Conservation (phyloP, 2,888 invertebrate genomes). For the Cerastis leucographa region DNA sequence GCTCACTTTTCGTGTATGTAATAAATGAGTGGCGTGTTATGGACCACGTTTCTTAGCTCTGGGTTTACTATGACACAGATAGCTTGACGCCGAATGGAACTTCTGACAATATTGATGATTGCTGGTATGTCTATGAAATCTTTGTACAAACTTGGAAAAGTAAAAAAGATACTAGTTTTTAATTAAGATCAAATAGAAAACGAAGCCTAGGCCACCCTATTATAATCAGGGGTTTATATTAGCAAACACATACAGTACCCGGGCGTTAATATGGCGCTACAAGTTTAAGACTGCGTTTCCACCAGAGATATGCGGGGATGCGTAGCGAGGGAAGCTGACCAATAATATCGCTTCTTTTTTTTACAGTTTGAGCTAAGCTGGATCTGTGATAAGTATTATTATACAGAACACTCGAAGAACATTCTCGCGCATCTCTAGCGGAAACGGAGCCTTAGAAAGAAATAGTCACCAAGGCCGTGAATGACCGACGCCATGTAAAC, state of each 20-base stretch:
- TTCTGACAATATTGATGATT: constrained; percentile 4
- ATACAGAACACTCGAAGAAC: not conserved
- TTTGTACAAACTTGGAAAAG: not conserved
- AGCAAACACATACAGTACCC: constrained; percentile 11
- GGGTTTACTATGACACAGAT: not conserved
- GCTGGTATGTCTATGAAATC: not conserved
- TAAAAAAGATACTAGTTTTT: not conserved
- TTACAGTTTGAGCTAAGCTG: not conserved
- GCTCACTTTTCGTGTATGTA: not conserved
- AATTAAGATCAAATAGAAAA: constrained; percentile 21
- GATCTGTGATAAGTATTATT: not conserved
- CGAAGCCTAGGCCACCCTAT: constrained; percentile 33
- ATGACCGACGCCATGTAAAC: not conserved
- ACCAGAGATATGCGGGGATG: not conserved
- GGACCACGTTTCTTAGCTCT: not conserved
- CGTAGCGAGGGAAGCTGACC: not conserved
- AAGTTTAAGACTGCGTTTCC: not conserved
- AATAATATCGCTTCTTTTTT: not conserved
- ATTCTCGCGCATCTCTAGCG: not conserved
- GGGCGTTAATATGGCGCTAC: not conserved
- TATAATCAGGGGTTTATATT: constrained; percentile 31
- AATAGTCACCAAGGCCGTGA: not conserved
- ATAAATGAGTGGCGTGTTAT: too few species aligned
- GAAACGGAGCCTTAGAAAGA: not conserved
- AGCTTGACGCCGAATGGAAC: not conserved